Conservation (phyloP, 2,888 invertebrate genomes). For the Embidobia sp. region DNA sequence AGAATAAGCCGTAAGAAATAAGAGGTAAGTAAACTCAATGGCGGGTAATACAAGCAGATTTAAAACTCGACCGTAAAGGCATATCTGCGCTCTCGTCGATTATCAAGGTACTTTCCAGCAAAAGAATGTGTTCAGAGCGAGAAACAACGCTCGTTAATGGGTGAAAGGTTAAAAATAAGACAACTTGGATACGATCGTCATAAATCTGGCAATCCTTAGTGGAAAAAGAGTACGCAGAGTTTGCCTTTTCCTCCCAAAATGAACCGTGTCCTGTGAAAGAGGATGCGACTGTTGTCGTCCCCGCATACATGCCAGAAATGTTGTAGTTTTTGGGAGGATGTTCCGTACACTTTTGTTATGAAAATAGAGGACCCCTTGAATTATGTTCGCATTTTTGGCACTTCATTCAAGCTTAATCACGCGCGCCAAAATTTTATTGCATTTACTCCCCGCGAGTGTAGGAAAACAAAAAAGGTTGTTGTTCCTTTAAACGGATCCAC, state of each 20-base stretch:
- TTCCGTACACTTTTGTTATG: constrained; percentile 37
- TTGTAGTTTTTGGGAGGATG: constrained; percentile 41
- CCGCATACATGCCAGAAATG: constrained; percentile 41
- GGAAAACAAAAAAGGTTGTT: no score
- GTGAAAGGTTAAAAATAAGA: constrained; percentile 80
- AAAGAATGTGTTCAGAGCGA: constrained; percentile 70
- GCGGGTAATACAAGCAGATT: constrained; percentile 61
- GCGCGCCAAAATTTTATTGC: no score
- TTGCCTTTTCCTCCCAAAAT: constrained; percentile 50
- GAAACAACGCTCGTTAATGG: constrained; percentile 81
- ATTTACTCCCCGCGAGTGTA: no score
- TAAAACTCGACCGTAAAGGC: constrained; percentile 59
- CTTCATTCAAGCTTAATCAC: constrained; percentile 28
- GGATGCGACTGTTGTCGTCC: constrained; percentile 39
- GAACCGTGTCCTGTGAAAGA: constrained; percentile 49
- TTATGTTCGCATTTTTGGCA: constrained; percentile 37
- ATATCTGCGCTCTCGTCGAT: constrained; percentile 62
- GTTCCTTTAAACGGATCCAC: no score
- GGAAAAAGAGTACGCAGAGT: constrained; percentile 68
- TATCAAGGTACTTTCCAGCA: constrained; percentile 60
- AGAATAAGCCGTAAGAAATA: constrained; percentile 40
- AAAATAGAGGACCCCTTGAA: constrained; percentile 39
- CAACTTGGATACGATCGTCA: constrained; percentile 74
- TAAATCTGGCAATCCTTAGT: constrained; percentile 78
- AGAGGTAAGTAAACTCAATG: constrained; percentile 55